Percentiles rank a stretch among this genome's conserved stretches.
These are phyloP conservation scores for Actenoides hombroni DNA, from an alignment of 2,113 vertebrate genomes.

Conservation along the genomic window DNA sequence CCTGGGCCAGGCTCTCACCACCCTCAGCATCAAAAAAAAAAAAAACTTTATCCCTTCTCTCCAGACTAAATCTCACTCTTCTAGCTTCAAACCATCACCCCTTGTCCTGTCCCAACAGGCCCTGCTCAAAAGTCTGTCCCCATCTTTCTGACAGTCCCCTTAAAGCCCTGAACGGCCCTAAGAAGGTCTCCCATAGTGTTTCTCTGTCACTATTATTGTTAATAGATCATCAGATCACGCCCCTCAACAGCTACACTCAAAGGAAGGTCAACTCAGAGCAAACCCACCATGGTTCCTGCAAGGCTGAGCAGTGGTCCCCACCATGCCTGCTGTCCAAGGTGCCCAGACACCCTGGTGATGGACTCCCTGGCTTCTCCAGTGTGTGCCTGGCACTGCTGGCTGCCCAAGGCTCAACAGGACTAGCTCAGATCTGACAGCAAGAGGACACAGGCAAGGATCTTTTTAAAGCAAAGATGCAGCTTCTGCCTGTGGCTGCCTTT, in stretches of 20 bases:
- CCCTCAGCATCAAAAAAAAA: neutral
- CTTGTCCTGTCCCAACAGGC: neutral
- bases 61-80: neutral
- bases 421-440: neutral
- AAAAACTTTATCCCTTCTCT: no score
- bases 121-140: neutral
- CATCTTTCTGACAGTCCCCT: neutral
- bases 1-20: neutral
- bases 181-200: neutral
- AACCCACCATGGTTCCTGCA: accelerated
- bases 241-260: accelerated
- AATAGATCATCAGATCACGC: no score
- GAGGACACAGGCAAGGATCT: neutral
- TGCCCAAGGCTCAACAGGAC: neutral
- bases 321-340: accelerated
- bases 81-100: neutral
- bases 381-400: accelerated
- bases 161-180: neutral
- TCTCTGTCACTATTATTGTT: accelerated
- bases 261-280: neutral
- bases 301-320: neutral
- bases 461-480: neutral
- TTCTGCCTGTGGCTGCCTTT: accelerated
- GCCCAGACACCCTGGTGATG: neutral
- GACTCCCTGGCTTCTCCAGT: accelerated